Evolutionary conservation across 2,888 invertebrate species (phyloP).

Genomic region (Arge pagana): DNA sequence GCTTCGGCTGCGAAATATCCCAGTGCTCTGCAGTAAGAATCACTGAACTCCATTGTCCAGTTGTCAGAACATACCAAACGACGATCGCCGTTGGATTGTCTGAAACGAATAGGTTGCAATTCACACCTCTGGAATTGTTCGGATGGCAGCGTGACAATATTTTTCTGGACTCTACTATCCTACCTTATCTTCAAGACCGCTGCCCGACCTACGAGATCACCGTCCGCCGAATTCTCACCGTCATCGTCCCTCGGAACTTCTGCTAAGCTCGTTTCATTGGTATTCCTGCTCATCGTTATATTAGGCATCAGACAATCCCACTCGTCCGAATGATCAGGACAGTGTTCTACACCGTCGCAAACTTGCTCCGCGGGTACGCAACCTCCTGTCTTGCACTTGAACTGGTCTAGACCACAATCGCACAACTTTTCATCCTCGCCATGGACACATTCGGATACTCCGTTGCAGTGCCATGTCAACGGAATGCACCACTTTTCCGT

Average conservation of each 20-base stretch:
- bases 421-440: conserved; percentile 66
- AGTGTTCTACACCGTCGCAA: conserved; percentile 67
- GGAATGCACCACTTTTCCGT: conserved; percentile 66
- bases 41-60: conserved; percentile 63
- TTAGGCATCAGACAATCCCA: conserved; percentile 61
- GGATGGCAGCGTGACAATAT: neutral
- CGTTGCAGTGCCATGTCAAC: conserved; percentile 65
- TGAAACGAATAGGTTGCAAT: conserved; percentile 28
- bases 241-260: conserved; percentile 27
- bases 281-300: conserved; percentile 33
- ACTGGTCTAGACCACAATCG: conserved; percentile 63
- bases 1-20: conserved; percentile 61
- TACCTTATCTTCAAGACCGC: conserved; percentile 42
- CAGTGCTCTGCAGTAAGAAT: conserved; percentile 62
- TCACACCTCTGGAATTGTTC: neutral
- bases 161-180: conserved; percentile 10
- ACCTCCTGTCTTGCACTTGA: conserved; percentile 65
- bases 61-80: conserved; percentile 61
- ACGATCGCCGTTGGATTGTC: conserved; percentile 49
- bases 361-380: conserved; percentile 60
- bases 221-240: conserved; percentile 27
- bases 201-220: conserved; percentile 30
- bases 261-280: conserved; percentile 16
- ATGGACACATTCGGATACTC: conserved; percentile 62
- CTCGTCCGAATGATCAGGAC: conserved; percentile 68